Percentiles rank a stretch among this genome's conserved stretches.
Conservation (phyloP, 37 sponge, comb jelly and placozoan genomes). For the Eunapius fragilis region DNA sequence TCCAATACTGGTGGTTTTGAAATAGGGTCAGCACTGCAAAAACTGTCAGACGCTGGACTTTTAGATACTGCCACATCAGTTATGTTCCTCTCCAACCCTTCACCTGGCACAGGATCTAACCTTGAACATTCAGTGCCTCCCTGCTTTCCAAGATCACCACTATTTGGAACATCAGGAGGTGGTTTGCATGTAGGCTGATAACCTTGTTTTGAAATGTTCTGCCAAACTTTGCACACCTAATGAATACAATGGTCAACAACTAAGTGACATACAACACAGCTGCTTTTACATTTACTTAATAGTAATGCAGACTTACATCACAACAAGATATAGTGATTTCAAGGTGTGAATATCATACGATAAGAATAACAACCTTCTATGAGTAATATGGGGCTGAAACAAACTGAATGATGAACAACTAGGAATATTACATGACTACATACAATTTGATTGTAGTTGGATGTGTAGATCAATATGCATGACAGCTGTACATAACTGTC, state of each 20-base stretch:
- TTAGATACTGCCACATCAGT: background rate
- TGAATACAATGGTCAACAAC: background rate
- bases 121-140: background rate
- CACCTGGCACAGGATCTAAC: background rate
- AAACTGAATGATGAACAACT: too few relatives aligned
- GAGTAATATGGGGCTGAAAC: too few relatives aligned
- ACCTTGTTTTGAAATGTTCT: background rate
- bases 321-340: too few relatives aligned
- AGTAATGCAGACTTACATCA: too few relatives aligned
- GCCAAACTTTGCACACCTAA: background rate
- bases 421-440: too few relatives aligned
- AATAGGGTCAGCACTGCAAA: background rate
- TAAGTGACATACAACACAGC: background rate
- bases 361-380: too few relatives aligned
- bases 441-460: too few relatives aligned
- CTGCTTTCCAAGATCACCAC: background rate
- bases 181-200: too few relatives aligned
- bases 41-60: background rate
- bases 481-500: too few relatives aligned
- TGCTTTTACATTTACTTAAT: too few relatives aligned
- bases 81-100: background rate
- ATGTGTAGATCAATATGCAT: too few relatives aligned
- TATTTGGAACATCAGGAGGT: background rate
- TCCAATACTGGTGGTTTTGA: background rate
- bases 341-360: too few relatives aligned